These are phyloP conservation scores for Sterrhoptilus dennistouni DNA, from an alignment of 2,113 vertebrate genomes.

Conservation along the genomic window DNA sequence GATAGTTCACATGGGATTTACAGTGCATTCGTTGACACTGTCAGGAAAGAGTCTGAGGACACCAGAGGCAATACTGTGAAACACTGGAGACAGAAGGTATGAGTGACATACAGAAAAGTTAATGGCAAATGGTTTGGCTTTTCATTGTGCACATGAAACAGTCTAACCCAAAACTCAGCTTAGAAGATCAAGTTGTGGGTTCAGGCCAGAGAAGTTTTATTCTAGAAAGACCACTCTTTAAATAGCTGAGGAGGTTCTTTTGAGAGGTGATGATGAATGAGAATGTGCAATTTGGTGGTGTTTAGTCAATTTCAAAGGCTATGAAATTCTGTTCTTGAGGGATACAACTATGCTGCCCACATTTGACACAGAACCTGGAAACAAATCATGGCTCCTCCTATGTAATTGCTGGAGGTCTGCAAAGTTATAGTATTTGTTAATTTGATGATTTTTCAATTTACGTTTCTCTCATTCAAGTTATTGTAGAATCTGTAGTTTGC, in stretches of 20 bases:
- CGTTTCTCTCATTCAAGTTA: neutral
- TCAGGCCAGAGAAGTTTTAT: neutral
- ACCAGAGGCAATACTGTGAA: neutral
- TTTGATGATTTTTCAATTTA: neutral
- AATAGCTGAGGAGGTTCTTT: neutral
- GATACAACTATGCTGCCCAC: neutral
- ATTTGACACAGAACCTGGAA: neutral
- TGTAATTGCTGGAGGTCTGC: neutral
- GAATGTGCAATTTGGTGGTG: neutral
- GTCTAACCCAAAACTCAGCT: neutral
- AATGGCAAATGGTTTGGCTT: neutral
- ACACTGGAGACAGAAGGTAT: neutral
- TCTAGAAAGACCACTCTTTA: neutral
- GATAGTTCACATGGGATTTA: accelerated
- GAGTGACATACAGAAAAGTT: neutral
- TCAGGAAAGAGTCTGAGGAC: neutral
- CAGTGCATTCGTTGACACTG: neutral
- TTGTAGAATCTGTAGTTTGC: neutral
- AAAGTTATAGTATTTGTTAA: neutral
- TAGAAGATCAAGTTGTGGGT: neutral
- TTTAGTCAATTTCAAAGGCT: neutral
- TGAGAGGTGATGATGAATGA: neutral
- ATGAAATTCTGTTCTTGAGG: neutral
- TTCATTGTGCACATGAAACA: neutral
- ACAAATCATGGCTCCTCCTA: neutral